Evolutionary conservation across 2,888 invertebrate species (phyloP).

Genomic region (Euzophera pinguis): DNA sequence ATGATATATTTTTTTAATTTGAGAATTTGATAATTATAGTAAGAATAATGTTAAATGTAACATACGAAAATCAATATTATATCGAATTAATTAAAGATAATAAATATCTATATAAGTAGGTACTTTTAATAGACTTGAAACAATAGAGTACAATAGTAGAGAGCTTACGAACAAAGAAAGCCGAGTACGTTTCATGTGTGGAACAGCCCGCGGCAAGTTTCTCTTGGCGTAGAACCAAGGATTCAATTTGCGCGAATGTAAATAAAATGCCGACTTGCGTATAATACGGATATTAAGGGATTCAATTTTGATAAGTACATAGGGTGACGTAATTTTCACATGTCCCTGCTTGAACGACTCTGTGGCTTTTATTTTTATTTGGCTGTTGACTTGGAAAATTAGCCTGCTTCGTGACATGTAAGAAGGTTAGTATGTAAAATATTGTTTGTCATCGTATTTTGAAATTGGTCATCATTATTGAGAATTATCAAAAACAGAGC

Average conservation of each 20-base stretch:
- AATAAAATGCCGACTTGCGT: conserved; percentile 55
- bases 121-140: no score
- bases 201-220: not conserved
- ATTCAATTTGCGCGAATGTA: conserved; percentile 75
- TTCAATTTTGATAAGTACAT: conserved; percentile 28
- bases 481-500: no score
- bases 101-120: no score
- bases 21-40: no score
- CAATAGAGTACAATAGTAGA: not conserved
- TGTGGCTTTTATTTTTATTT: conserved; percentile 2
- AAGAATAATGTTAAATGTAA: no score
- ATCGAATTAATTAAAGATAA: no score
- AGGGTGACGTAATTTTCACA: conserved; percentile 6
- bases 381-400: conserved; percentile 2
- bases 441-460: no score
- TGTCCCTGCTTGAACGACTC: not conserved
- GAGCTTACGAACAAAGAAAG: not conserved
- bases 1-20: no score
- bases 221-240: conserved; percentile 64
- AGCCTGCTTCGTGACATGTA: not conserved
- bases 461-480: no score
- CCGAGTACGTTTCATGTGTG: not conserved
- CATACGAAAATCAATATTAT: no score
- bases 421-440: not conserved
- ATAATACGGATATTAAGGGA: conserved; percentile 26